A percentile compares a stretch with the other conserved stretches of the same genome.
Conservation (phyloP, 1,140 invertebrate species). For the Sinonovacula constricta region DNA sequence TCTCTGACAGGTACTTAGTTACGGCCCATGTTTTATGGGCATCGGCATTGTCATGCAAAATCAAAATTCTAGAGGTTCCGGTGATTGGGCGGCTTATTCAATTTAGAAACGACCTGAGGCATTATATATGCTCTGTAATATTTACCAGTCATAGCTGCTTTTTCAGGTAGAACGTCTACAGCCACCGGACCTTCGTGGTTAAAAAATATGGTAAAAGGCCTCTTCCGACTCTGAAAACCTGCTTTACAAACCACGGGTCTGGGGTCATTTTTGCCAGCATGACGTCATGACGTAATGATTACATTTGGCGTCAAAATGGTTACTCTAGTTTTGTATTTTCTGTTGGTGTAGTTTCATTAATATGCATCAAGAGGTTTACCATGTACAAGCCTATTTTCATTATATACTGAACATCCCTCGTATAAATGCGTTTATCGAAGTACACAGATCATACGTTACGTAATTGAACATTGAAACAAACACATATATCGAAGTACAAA, state of each 20-base stretch:
- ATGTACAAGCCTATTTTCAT: too few species aligned
- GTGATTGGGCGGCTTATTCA: slow-evolving; percentile 12
- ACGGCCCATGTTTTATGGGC: slow-evolving; percentile 11
- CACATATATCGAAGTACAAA: too few species aligned
- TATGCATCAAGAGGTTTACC: too few species aligned
- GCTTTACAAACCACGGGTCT: neutral
- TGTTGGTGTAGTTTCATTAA: too few species aligned
- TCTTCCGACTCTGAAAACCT: slow-evolving; percentile 6
- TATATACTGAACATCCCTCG: too few species aligned
- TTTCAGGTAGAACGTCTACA: slow-evolving; percentile 19
- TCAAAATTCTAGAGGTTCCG: neutral
- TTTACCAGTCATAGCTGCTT: slow-evolving; percentile 24
- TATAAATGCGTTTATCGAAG: too few species aligned
- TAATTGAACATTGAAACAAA: too few species aligned
- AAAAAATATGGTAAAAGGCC: slow-evolving; percentile 7
- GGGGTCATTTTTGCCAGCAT: too few species aligned
- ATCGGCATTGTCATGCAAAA: slow-evolving; percentile 27
- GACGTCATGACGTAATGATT: too few species aligned
- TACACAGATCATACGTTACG: too few species aligned
- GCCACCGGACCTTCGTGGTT: slow-evolving; percentile 12
- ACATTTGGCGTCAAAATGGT: too few species aligned
- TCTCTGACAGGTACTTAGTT: slow-evolving; percentile 19
- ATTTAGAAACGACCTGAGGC: slow-evolving; percentile 19
- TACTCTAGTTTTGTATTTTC: too few species aligned
- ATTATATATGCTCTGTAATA: slow-evolving; percentile 20